Base-by-base conservation (phyloP, 2,888 invertebrate species). In the Thelaira solivaga region DNA sequence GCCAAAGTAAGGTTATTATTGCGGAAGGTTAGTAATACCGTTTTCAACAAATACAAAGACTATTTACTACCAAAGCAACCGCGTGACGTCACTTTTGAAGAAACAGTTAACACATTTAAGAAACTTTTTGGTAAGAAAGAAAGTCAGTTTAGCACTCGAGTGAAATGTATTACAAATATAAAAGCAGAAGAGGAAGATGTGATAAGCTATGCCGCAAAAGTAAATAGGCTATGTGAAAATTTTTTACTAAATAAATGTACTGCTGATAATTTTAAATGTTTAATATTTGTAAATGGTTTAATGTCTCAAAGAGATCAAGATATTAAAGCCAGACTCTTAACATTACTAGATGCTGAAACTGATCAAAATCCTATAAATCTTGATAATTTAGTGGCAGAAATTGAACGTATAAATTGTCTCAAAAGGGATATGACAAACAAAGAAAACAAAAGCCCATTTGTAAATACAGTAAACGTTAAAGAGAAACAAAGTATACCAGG, bases 171-270 rank as follows among this genome's bases (percentile, higher is more conserved):
- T 0, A 1, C 13, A 20, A 39, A 22, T 10, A 13, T 16, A 2
- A 47, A 20, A 13, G 1, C 16, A 22, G 59, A 49, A 22, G 2
- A 36, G 0, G 55, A 59, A 10, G 57, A 67, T 4, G 24, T 65
- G 4, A 22, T 55, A 0, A 65, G 41, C 31, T 73, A 65, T 20
- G 73, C 65, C 7, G 57, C 65, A 11, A 73, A 41, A 41, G 29
- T 73, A 3, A 64, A 65, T 31, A 45, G 73, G 11, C 36, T 39
- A 31, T 76, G 76, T 3, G 80, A 80, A 43, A 64, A 76, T 34
- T 76, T 76, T 43, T 62, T 67, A 18, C 18, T 80, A 8, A 45
- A 24, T 5, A 51, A 55, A 16, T 49, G 59, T 5, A 55, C 31
- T 4, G 11, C 22, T 22, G 49, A 69, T 51, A 62, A 78, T 47